A percentile compares a stretch with the other conserved stretches of the same genome.
phyloP scores from a whole-genome alignment of 2,888 invertebrate species.

The Barypeithes pellucidus region DNA sequence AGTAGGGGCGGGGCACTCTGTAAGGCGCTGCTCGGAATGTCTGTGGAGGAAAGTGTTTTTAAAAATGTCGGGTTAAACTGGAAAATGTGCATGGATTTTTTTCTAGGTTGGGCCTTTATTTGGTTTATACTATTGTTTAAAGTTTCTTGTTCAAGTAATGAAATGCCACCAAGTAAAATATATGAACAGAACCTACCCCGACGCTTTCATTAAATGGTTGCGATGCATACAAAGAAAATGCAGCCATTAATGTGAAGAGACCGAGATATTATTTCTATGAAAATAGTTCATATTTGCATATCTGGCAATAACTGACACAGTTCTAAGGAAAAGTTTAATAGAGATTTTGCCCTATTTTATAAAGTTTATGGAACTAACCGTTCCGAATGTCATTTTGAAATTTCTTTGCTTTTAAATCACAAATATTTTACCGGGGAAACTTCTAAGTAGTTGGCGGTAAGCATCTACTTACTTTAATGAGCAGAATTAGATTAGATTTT shows the following conservation, averaged over 20 bases:
- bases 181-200: neutral
- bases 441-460: neutral
- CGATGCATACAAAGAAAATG: neutral
- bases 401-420: neutral
- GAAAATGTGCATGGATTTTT: too few relatives aligned
- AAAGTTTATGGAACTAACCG: neutral
- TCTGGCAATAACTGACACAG: slow-evolving; percentile 11
- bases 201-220: neutral
- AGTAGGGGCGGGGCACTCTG: slow-evolving; percentile 65
- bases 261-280: slow-evolving; percentile 7
- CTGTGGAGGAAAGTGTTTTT: slow-evolving; percentile 34
- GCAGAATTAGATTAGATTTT: too few relatives aligned
- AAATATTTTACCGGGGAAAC: neutral
- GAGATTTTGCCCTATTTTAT: slow-evolving; percentile 11
- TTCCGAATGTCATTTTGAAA: neutral
- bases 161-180: neutral
- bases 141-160: too few relatives aligned
- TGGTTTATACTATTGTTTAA: too few relatives aligned
- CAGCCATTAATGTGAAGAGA: slow-evolving; percentile 1
- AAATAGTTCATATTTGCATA: slow-evolving; percentile 13
- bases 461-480: neutral
- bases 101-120: too few relatives aligned
- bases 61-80: too few relatives aligned
- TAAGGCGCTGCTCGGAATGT: slow-evolving; percentile 63
- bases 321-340: slow-evolving; percentile 12